Evolutionary conservation across 2,888 invertebrate genomes (phyloP).

Genomic region (Nesidiocoris tenuis): DNA sequence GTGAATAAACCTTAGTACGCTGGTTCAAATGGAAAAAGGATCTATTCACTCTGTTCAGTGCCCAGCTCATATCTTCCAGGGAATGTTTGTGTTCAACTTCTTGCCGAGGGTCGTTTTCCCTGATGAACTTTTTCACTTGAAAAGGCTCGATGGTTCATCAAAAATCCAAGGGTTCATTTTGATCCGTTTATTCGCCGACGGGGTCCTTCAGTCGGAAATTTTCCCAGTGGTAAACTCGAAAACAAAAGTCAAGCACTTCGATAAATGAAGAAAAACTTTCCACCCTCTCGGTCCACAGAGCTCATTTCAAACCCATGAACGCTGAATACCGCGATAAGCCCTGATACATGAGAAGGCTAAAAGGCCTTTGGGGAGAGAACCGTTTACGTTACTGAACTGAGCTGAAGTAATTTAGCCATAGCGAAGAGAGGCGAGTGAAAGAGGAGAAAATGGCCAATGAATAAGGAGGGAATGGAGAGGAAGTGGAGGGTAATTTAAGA

Average conservation of each 20-base stretch:
- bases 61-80: too few relatives aligned
- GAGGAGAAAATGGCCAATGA: not conserved
- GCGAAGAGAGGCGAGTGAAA: constrained; percentile 2
- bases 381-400: not conserved
- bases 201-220: not conserved
- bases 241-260: constrained; percentile 6
- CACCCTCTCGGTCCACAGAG: not conserved
- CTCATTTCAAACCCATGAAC: not conserved
- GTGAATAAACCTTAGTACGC: too few relatives aligned
- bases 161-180: not conserved
- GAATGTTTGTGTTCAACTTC: too few relatives aligned
- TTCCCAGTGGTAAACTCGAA: not conserved
- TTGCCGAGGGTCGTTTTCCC: too few relatives aligned
- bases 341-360: constrained; percentile 24
- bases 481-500: constrained; percentile 22
- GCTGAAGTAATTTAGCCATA: constrained; percentile 24
- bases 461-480: not conserved
- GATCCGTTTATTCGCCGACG: not conserved
- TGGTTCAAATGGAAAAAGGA: too few relatives aligned
- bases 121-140: too few relatives aligned
- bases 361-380: not conserved
- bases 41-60: too few relatives aligned
- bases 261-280: constrained; percentile 9
- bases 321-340: constrained; percentile 15
- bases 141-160: not conserved